A percentile compares a stretch with the other conserved stretches of the same genome.
Evolutionary conservation across 2,888 invertebrate species (phyloP).

Genomic region (Unio pictorum): DNA sequence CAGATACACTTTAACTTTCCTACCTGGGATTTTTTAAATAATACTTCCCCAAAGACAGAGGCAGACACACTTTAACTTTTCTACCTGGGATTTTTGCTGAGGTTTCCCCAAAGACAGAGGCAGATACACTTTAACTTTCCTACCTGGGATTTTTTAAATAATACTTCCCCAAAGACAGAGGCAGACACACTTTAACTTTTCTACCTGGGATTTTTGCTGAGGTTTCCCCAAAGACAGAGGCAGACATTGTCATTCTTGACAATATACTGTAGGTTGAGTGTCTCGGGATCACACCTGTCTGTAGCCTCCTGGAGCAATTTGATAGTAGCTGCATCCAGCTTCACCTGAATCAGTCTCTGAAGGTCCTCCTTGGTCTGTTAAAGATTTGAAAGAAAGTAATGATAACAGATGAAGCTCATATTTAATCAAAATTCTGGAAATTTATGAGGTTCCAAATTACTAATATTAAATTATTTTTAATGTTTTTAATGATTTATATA

Average conservation of each 20-base stretch:
- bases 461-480: too few species aligned
- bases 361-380: constrained; percentile 55
- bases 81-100: constrained; percentile 71
- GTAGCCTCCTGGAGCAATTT: constrained; percentile 63
- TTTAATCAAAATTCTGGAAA: too few species aligned
- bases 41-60: constrained; percentile 71
- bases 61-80: too few species aligned
- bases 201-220: constrained; percentile 71
- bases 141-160: constrained; percentile 70
- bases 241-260: constrained; percentile 58
- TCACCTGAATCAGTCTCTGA: constrained; percentile 62
- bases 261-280: constrained; percentile 66
- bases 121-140: constrained; percentile 30
- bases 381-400: constrained; percentile 5
- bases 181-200: constrained; percentile 30
- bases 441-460: too few species aligned
- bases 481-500: too few species aligned
- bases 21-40: constrained; percentile 71
- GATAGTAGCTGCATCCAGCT: constrained; percentile 66
- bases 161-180: constrained; percentile 71
- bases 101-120: constrained; percentile 70
- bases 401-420: too few species aligned
- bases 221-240: constrained; percentile 71
- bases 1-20: constrained; percentile 33
- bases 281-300: constrained; percentile 64